Percentiles rank a stretch among this genome's conserved stretches.
These are phyloP conservation scores for Willisornis vidua DNA, from an alignment of 2,113 vertebrate species.

Conservation along the genomic window DNA sequence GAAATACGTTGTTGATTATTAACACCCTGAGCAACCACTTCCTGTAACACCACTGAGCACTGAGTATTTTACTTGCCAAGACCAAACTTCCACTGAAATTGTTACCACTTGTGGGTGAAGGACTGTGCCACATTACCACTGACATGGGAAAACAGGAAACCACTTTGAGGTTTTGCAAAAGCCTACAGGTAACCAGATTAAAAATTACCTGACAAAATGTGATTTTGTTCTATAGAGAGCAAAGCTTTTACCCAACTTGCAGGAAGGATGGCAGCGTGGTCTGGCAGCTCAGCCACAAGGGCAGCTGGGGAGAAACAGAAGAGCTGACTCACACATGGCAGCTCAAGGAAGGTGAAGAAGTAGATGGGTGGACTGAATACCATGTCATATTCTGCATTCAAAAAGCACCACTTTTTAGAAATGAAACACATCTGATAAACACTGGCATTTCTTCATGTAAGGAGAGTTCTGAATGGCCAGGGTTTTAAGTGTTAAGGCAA, in stretches of 20 bases:
- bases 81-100: neutral
- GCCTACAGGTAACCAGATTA: neutral
- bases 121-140: neutral
- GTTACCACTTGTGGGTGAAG: neutral
- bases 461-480: neutral
- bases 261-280: neutral
- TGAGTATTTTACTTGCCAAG: neutral
- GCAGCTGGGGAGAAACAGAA: neutral
- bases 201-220: neutral
- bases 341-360: neutral
- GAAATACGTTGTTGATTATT: neutral
- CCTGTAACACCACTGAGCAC: neutral
- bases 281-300: neutral
- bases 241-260: neutral
- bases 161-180: neutral
- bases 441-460: neutral
- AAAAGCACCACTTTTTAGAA: neutral
- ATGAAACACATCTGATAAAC: neutral
- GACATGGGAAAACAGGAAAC: neutral
- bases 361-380: neutral
- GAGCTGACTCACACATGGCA: rapidly evolving
- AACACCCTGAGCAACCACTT: neutral
- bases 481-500: neutral
- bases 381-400: neutral
- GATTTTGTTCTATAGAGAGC: neutral